Evolutionary conservation across 2,797 vertebrate species (phyloP), one percentile per base, ranked within the genome.

Genomic region (Scolopax bukidnonensis): DNA sequence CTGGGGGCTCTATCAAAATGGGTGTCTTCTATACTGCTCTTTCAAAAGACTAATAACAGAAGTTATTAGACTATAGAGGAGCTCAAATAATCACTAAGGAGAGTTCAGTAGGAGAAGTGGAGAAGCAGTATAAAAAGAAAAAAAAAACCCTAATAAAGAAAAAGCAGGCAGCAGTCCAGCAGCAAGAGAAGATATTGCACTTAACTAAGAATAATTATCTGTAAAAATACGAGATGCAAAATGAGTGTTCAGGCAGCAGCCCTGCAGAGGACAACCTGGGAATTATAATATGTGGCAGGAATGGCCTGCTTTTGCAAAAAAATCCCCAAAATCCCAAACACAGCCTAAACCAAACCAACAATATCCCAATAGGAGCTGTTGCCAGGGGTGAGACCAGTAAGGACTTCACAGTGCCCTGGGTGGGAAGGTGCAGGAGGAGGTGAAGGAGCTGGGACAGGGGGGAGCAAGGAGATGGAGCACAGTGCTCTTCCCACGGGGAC

Each of bases 151-250:
- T 43, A n/a, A 33, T 21, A 33, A 33, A 56, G 36, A 33, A 33
- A 57, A 57, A n/a, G 10, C 53, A 92, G 74, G 70, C 73, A 89
- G 51, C 54, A 43, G 43, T 67, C 90, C 65, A 56, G 65, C 78
- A 95, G 70, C 45, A 27, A 40, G 51, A 87, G 74, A 69, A 90
- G 25, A 12, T 80, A 41, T 59, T 51, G 33, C 79, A 21, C 76
- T 85, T 92, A 77, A 89, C 67, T n/a, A 43, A 61, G 89, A 78
- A 69, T 80, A 96, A 90, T 87, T 94, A 92, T 38, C 79, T 96
- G 53, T 43, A 67, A 95, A 92, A 93, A 79, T 32, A 78, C 11
- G 71, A 63, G 76, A 74, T 12, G 43, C 19, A 67, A 89, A 95
- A 48, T 3, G n/a, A 93, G n/a, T 7, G 28, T 43, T 89, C 32